phyloP scores from a whole-genome alignment of 1,140 invertebrate species.

The Nasonia giraulti region DNA sequence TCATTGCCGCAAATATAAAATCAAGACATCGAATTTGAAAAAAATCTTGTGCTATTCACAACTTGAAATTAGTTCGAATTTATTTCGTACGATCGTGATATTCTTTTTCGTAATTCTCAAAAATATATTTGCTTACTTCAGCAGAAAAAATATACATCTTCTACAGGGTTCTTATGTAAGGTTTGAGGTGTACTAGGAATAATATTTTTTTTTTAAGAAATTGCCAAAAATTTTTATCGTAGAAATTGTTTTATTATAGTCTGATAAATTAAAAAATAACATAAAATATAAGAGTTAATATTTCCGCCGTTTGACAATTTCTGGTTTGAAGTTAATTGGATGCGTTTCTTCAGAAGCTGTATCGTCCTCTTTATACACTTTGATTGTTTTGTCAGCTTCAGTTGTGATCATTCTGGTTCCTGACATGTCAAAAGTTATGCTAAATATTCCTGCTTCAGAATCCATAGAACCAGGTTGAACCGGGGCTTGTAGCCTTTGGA shows the following conservation, averaged over 20 bases:
- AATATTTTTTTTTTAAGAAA: not conserved
- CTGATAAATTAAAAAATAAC: conserved; percentile 12
- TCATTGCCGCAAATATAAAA: too few species aligned
- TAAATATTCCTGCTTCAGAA: conserved; percentile 97
- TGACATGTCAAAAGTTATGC: conserved; percentile 95
- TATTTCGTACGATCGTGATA: too few species aligned
- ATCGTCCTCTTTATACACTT: conserved; percentile 99
- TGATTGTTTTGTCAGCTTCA: conserved; percentile 99
- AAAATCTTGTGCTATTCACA: not conserved
- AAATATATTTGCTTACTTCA: not conserved
- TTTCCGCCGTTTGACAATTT: conserved; percentile 72
- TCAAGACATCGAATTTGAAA: not conserved
- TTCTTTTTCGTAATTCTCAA: too few species aligned
- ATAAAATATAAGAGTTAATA: conserved; percentile 54
- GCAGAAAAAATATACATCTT: too few species aligned
- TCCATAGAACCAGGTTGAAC: conserved; percentile 99
- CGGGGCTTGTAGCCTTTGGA: conserved; percentile 92
- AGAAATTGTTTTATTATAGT: conserved; percentile 8
- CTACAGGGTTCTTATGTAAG: too few species aligned
- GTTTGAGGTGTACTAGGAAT: not conserved
- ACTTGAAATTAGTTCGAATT: too few species aligned
- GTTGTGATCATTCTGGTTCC: conserved; percentile 95
- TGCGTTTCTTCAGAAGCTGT: conserved; percentile 96
- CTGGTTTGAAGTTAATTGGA: conserved; percentile 97
- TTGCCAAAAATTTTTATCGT: not conserved